A percentile compares a stretch with the other conserved stretches of the same genome.
Evolutionary conservation across 2,797 vertebrate genomes (phyloP).

Genomic region (Gymnoscopelus braueri): DNA sequence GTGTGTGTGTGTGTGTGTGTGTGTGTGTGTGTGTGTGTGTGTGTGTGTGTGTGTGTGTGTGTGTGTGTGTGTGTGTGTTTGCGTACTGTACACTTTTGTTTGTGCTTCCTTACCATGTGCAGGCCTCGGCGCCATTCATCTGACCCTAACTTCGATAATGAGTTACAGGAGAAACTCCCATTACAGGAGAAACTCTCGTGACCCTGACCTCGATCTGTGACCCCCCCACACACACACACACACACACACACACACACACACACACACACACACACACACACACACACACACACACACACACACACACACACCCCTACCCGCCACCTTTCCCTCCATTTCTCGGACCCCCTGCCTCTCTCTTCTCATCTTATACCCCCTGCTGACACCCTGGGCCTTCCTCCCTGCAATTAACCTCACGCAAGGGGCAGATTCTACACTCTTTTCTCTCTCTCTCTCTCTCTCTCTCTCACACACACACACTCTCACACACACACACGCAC

Average conservation of each 20-base stretch:
- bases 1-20: constrained; percentile 22
- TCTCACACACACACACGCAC: constrained; percentile 38
- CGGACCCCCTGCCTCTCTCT: not conserved
- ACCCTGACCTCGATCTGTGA: constrained; percentile 54
- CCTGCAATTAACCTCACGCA: constrained; percentile 62
- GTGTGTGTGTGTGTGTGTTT: constrained; percentile 19
- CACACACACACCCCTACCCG: too few species aligned
- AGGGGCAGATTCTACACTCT: constrained; percentile 7
- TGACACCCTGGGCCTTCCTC: constrained; percentile 42
- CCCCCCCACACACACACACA: constrained; percentile 27
- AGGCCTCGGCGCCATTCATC: not conserved
- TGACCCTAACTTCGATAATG: constrained; percentile 53
- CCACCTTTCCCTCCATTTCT: not conserved
- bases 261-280: not conserved
- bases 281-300: too few species aligned
- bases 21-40: not conserved
- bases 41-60: too few species aligned
- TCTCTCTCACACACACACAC: too few species aligned
- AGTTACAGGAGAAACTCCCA: constrained; percentile 49
- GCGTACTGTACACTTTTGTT: not conserved
- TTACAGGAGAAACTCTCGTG: constrained; percentile 38
- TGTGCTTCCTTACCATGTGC: too few species aligned
- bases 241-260: constrained; percentile 19
- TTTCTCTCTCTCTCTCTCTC: too few species aligned
- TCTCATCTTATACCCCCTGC: constrained; percentile 9